Evolutionary conservation across 2,797 vertebrate genomes (phyloP).

Genomic region (Columba guinea): DNA sequence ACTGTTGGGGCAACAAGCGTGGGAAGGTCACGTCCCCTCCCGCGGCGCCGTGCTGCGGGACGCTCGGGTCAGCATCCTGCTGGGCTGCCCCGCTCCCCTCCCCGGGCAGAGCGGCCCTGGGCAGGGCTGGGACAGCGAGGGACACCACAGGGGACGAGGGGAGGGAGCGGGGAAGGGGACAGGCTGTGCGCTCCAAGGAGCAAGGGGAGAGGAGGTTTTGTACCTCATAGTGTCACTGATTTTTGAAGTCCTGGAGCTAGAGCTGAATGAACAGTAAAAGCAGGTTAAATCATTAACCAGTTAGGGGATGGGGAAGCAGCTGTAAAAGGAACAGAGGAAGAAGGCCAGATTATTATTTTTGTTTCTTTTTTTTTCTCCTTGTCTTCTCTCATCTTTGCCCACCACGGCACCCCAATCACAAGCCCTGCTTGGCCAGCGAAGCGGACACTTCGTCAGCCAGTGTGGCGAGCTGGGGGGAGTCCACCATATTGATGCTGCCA

Average conservation of each 20-base stretch:
- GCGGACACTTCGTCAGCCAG: slow-evolving; percentile 96
- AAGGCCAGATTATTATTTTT: slow-evolving; percentile 77
- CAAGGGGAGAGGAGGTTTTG: slow-evolving; percentile 70
- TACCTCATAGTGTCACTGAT: slow-evolving; percentile 69
- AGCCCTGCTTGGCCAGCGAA: slow-evolving; percentile 97
- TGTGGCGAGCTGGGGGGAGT: slow-evolving; percentile 96
- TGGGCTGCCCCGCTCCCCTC: neutral
- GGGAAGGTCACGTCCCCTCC: neutral
- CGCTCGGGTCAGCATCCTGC: neutral
- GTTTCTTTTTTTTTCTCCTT: neutral
- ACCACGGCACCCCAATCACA: slow-evolving; percentile 82
- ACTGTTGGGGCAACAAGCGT: neutral
- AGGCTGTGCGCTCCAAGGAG: slow-evolving; percentile 55
- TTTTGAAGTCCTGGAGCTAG: slow-evolving; percentile 75
- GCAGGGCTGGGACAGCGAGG: neutral
- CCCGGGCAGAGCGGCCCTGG: neutral
- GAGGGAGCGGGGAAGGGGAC: neutral
- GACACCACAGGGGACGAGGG: neutral
- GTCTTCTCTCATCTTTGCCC: slow-evolving; percentile 54
- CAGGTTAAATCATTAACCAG: slow-evolving; percentile 70
- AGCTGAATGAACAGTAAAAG: slow-evolving; percentile 72
- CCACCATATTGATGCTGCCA: slow-evolving; percentile 95
- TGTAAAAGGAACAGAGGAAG: slow-evolving; percentile 82
- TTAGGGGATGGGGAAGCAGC: slow-evolving; percentile 76
- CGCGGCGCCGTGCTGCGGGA: neutral